Base-by-base conservation (phyloP, 2,888 invertebrate species). In the Coelopa pilipes region DNA sequence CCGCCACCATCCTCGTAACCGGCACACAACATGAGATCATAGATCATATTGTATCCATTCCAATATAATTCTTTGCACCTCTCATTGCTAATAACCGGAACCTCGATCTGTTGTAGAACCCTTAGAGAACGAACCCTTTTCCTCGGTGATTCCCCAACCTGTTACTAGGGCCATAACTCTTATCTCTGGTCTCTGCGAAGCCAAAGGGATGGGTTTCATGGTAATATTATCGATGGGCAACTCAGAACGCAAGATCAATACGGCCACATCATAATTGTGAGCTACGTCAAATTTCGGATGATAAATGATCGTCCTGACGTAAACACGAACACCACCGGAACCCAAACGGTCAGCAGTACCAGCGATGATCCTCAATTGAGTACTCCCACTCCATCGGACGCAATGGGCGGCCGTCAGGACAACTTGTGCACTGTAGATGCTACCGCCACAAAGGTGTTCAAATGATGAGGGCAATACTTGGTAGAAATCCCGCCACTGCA, bases 191-290 rank as follows among this genome's bases (percentile, higher is more conserved):
- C 71, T 7, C 10, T 74, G 47, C 0, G 71, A 45, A 1, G 79
- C 79, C 76, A 83, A 21, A 3, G 71, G 67, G 70, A 84, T 78
- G 3, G 79, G 45, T 5, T 74, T 77, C 10, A 84, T 82, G 19
- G 76, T 76, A 0, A 62, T 65, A 9, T 76, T 49, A 15, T 77
- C 76, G 11, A 86, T 12, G 0, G 80, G 79, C 24, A 85, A 68
- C 0, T 80, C 76, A 0, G 79, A 74, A 0, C 74, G 70, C 1
- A 85, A 70, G n/a, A 82, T 76, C 12, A 85, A 49, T 0, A 92
- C 75, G 0, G 91, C 91, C 11, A 92, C 85, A 74, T 92, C 92
- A 75, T 88, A 89, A 76, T 91, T 90, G 5, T 76, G 79, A 10
- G 68, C 80, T 1, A 77, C 50, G 9, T 81, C 72, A 72, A 81